phyloP scores from a whole-genome alignment of 2,797 vertebrate genomes.

The Hypotaenidia philippensis region DNA sequence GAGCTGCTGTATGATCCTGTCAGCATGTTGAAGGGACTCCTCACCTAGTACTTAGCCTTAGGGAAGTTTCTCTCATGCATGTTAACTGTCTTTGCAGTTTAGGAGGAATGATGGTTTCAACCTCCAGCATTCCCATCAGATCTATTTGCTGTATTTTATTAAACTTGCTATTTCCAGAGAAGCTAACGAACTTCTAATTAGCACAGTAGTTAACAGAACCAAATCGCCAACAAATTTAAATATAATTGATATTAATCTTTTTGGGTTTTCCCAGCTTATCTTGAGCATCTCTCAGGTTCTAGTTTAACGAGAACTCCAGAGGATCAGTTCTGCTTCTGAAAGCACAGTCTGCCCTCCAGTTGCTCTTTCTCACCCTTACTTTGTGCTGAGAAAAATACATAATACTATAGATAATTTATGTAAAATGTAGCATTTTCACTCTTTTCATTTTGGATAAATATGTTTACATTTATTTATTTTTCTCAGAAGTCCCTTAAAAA shows the following conservation, averaged over 20 bases:
- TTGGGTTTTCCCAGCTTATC: not conserved
- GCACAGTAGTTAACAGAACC: not conserved
- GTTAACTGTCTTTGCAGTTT: not conserved
- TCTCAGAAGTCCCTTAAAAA: not conserved
- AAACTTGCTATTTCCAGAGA: not conserved
- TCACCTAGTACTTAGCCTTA: not conserved
- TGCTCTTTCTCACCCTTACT: not conserved
- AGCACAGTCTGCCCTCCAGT: not conserved
- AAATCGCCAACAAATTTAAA: not conserved
- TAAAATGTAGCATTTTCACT: not conserved
- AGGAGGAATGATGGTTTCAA: not conserved
- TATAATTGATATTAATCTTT: not conserved
- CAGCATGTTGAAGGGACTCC: not conserved
- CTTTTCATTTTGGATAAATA: not conserved
- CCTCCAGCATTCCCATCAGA: not conserved
- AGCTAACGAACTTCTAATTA: not conserved
- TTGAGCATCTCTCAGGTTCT: not conserved
- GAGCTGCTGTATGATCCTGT: not conserved
- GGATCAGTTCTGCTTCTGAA: not conserved
- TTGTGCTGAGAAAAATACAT: not conserved
- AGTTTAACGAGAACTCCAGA: conserved; percentile 15
- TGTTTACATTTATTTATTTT: fast-evolving
- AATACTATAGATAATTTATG: not conserved
- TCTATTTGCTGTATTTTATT: not conserved
- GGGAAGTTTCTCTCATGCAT: not conserved